These are phyloP conservation scores for Chaenogobius annularis DNA, from an alignment of 2,113 vertebrate species.

Conservation along the genomic window DNA sequence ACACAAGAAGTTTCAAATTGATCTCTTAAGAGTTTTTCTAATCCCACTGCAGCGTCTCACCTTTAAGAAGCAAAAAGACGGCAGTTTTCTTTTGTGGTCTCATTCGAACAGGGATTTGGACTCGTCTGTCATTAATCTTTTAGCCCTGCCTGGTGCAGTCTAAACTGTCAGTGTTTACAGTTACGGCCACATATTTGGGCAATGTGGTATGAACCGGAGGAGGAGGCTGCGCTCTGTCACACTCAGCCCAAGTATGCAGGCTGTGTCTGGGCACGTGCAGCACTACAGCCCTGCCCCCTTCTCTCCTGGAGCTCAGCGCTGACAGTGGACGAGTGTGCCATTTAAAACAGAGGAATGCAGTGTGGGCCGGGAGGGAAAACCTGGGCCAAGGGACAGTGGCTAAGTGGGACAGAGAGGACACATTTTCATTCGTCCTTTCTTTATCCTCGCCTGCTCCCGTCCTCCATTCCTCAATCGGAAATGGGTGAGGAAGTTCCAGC, in stretches of 20 bases:
- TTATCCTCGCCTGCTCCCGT: too few relatives aligned
- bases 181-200: neutral
- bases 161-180: neutral
- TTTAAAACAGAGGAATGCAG: neutral
- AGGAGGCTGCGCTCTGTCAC: constrained; percentile 1
- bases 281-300: neutral
- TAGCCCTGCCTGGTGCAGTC: neutral
- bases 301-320: neutral
- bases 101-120: too few relatives aligned
- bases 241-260: constrained; percentile 6
- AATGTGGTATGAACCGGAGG: neutral
- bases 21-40: too few relatives aligned
- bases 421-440: too few relatives aligned
- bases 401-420: neutral
- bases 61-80: too few relatives aligned
- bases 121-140: too few relatives aligned
- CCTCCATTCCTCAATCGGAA: too few relatives aligned
- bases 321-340: neutral
- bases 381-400: neutral
- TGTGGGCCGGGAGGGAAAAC: neutral
- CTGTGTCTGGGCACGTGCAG: constrained; percentile 4
- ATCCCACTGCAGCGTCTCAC: too few relatives aligned
- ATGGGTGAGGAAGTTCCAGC: too few relatives aligned
- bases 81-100: too few relatives aligned
- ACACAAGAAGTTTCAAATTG: too few relatives aligned